phyloP scores from a whole-genome alignment of 2,797 vertebrate species.

The Intellagama lesueurii region DNA sequence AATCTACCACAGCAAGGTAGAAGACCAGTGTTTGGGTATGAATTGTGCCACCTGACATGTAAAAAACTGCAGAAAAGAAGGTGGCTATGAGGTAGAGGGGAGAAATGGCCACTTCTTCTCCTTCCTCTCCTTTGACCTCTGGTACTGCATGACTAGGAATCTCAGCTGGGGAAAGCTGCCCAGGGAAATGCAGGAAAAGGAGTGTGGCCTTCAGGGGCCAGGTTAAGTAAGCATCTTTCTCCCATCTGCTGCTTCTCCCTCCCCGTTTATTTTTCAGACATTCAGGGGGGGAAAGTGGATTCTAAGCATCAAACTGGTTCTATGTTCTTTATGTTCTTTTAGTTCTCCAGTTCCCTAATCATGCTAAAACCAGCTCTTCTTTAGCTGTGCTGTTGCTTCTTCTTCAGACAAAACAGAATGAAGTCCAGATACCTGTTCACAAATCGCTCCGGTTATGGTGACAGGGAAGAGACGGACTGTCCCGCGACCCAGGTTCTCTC shows the following conservation, averaged over 20 bases:
- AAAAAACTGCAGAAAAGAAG: neutral
- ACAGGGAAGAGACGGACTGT: conserved; percentile 94
- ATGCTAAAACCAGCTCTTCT: neutral
- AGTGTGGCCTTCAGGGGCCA: too few relatives aligned
- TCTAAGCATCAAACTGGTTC: too few relatives aligned
- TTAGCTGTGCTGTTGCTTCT: neutral
- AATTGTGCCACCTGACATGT: neutral
- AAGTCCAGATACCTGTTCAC: conserved; percentile 88
- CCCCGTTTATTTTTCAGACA: neutral
- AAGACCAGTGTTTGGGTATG: neutral
- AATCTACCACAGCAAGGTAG: neutral
- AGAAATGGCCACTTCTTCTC: neutral
- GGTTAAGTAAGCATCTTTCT: neutral
- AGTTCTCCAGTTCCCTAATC: neutral
- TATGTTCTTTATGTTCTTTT: too few relatives aligned
- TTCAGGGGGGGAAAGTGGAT: neutral
- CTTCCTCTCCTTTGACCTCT: neutral
- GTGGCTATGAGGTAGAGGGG: neutral
- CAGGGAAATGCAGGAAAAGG: neutral
- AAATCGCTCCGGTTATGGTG: conserved; percentile 96
- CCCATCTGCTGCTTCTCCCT: neutral
- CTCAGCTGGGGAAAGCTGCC: neutral
- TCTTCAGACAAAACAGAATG: neutral
- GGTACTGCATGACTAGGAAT: too few relatives aligned
- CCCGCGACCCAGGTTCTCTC: conserved; percentile 94